Conservation (phyloP, 2,888 invertebrate species). For the Scaptomyza polygonia region DNA sequence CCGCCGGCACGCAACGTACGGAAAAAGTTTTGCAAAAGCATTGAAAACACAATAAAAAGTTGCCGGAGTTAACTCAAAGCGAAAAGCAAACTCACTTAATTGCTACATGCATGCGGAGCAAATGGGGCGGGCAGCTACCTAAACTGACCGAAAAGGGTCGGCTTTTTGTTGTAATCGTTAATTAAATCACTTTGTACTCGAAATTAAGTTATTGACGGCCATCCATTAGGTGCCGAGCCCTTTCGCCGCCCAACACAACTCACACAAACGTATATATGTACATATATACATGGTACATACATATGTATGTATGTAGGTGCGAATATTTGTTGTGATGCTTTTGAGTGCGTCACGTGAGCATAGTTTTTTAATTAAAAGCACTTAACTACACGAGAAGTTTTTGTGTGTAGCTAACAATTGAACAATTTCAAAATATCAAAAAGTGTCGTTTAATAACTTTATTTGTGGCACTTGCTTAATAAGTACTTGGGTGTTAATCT, state of each 20-base stretch:
- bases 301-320: not conserved
- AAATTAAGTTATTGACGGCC: slow-evolving; percentile 78
- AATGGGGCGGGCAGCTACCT: not conserved
- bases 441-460: too few species aligned
- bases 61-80: slow-evolving; percentile 30
- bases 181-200: slow-evolving; percentile 75
- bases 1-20: slow-evolving; percentile 22
- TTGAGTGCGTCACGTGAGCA: slow-evolving; percentile 13
- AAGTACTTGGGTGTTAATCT: too few species aligned
- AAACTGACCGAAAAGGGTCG: not conserved
- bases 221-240: slow-evolving; percentile 53
- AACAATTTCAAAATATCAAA: not conserved
- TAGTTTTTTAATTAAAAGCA: slow-evolving; percentile 5
- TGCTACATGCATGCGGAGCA: slow-evolving; percentile 41
- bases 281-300: too few species aligned
- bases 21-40: slow-evolving; percentile 34
- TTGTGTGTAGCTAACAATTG: too few species aligned
- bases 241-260: not conserved
- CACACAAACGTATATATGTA: not conserved
- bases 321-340: not conserved
- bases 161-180: slow-evolving; percentile 64
- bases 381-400: not conserved
- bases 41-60: slow-evolving; percentile 40
- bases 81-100: slow-evolving; percentile 71
- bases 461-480: too few species aligned